phyloP scores from a whole-genome alignment of 53 echinoderm and acorn worm genomes.

The Mesocentrotus franciscanus region DNA sequence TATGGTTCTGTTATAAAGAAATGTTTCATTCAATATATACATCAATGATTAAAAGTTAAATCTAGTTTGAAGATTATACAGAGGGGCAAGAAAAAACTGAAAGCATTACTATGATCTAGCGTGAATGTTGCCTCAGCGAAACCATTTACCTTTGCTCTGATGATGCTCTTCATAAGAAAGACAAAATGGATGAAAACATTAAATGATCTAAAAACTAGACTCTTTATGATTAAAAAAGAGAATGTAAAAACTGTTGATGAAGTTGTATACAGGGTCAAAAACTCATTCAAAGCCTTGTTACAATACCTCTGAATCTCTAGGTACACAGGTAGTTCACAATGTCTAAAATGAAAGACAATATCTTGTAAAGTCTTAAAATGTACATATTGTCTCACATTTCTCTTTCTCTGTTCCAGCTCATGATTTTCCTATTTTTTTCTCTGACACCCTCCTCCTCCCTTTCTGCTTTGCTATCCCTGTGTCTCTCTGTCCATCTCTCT shows the following conservation, averaged over 20 bases:
- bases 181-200: conserved; percentile 25
- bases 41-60: neutral
- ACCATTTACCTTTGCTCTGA: conserved; percentile 40
- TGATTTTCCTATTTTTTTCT: neutral
- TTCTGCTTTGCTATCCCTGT: neutral
- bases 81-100: neutral
- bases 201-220: neutral
- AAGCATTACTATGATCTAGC: conserved; percentile 28
- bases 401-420: neutral
- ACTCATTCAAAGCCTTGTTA: neutral
- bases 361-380: neutral
- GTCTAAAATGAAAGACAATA: neutral
- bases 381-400: neutral
- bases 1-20: neutral
- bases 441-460: neutral
- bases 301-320: neutral
- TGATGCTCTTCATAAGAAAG: conserved; percentile 7
- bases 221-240: neutral
- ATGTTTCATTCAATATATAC: neutral
- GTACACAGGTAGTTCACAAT: neutral
- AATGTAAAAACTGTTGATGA: neutral
- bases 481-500: neutral
- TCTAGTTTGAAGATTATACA: neutral
- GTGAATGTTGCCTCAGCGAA: neutral
- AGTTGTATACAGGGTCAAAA: neutral